A percentile compares a stretch with the other conserved stretches of the same genome.
Conservation (phyloP, 2,113 vertebrate genomes). For the Ginglymostoma cirratum region DNA sequence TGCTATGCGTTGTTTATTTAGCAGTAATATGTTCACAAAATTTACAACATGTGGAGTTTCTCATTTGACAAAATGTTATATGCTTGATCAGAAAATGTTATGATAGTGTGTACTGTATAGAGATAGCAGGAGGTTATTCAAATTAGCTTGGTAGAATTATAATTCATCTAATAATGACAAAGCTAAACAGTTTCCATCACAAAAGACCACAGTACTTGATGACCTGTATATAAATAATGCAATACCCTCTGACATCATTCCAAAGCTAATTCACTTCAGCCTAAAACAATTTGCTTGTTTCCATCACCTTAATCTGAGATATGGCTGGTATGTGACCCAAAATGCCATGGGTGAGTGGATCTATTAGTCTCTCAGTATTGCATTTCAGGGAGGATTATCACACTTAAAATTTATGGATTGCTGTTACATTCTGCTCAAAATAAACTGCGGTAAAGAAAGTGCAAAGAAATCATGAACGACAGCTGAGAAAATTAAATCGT, state of each 20-base stretch:
- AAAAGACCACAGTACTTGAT: neutral
- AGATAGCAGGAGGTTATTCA: neutral
- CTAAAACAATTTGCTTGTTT: neutral
- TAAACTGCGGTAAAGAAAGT: neutral
- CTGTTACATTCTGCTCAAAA: neutral
- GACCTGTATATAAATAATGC: neutral
- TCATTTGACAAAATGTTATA: neutral
- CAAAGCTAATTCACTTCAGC: neutral
- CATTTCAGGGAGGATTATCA: conserved; percentile 10
- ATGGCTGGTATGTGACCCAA: conserved; percentile 11
- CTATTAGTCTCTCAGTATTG: conserved; percentile 6
- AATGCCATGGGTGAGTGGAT: conserved; percentile 24
- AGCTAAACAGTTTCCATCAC: neutral
- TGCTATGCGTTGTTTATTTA: neutral
- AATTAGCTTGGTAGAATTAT: conserved; percentile 8
- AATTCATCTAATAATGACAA: neutral
- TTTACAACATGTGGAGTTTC: neutral
- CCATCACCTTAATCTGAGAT: neutral
- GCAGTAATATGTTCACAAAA: neutral
- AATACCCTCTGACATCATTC: neutral
- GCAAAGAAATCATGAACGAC: neutral
- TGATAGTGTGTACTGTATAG: neutral
- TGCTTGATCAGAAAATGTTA: neutral
- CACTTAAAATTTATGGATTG: neutral
- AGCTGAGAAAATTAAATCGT: neutral